Percentiles rank a stretch among this genome's conserved stretches.
These are phyloP conservation scores for Trinectes maculatus DNA, from an alignment of 2,113 vertebrate species.

Conservation along the genomic window DNA sequence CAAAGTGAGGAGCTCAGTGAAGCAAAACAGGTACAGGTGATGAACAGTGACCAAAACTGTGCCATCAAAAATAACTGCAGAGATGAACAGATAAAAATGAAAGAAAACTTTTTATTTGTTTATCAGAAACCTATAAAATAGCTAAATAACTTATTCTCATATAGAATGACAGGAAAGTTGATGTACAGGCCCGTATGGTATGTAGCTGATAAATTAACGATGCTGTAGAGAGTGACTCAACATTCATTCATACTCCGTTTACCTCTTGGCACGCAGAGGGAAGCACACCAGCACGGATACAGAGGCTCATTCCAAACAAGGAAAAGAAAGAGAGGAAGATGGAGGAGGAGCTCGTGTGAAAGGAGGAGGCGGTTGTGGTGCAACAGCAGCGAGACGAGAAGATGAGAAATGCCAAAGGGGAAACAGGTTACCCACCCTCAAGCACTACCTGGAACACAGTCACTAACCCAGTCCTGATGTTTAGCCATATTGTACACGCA, in stretches of 20 bases:
- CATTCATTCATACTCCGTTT: slow-evolving; percentile 2
- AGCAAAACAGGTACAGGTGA: not conserved
- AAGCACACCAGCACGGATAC: slow-evolving; percentile 56
- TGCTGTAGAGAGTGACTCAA: not conserved
- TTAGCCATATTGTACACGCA: not conserved
- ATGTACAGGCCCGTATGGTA: too few species aligned
- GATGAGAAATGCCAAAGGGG: slow-evolving; percentile 75
- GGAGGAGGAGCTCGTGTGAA: slow-evolving; percentile 25
- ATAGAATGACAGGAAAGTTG: too few species aligned
- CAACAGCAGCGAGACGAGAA: slow-evolving; percentile 68
- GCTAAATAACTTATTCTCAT: too few species aligned
- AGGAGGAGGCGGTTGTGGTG: slow-evolving; percentile 65
- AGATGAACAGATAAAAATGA: too few species aligned
- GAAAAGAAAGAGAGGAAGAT: slow-evolving; percentile 40
- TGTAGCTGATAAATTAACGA: not conserved
- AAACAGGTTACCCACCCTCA: slow-evolving; percentile 83
- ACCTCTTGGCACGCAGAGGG: slow-evolving; percentile 44
- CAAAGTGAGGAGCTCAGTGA: slow-evolving; percentile 64
- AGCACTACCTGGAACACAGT: slow-evolving; percentile 68
- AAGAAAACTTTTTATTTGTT: too few species aligned
- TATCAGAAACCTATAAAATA: too few species aligned
- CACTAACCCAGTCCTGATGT: slow-evolving; percentile 11
- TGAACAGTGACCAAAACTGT: too few species aligned
- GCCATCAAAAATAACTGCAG: too few species aligned
- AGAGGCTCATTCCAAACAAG: slow-evolving; percentile 50